phyloP scores from a whole-genome alignment of 2,888 invertebrate species.

The Limnephilus rhombicus region DNA sequence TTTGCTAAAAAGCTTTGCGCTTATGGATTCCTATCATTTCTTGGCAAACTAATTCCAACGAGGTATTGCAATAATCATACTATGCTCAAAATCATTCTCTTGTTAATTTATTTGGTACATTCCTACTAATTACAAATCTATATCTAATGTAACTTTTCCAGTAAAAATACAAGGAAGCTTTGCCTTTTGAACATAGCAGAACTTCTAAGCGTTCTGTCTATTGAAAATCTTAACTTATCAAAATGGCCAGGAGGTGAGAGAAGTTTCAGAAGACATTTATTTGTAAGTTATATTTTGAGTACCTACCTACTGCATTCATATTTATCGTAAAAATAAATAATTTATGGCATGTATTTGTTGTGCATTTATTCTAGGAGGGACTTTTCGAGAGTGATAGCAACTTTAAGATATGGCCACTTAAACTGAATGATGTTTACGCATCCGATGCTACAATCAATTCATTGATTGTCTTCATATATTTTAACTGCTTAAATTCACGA shows the following conservation, averaged over 20 bases:
- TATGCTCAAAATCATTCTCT: neutral
- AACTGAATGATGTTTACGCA: slow-evolving; percentile 50
- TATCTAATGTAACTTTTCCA: slow-evolving; percentile 46
- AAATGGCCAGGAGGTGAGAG: slow-evolving; percentile 56
- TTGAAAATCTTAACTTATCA: slow-evolving; percentile 47
- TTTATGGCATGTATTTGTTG: neutral
- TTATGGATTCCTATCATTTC: slow-evolving; percentile 53
- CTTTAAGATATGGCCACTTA: slow-evolving; percentile 54
- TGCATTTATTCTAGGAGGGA: slow-evolving; percentile 59
- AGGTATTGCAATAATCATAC: slow-evolving; percentile 41
- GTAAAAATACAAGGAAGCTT: slow-evolving; percentile 52
- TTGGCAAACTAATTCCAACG: slow-evolving; percentile 50
- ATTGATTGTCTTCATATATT: slow-evolving; percentile 61
- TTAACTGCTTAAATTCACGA: slow-evolving; percentile 56
- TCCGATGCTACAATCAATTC: slow-evolving; percentile 55
- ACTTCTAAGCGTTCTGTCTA: slow-evolving; percentile 55
- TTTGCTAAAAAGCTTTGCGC: slow-evolving; percentile 55
- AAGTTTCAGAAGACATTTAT: slow-evolving; percentile 56
- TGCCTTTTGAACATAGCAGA: slow-evolving; percentile 59
- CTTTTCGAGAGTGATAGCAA: slow-evolving; percentile 52
- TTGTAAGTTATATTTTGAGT: slow-evolving; percentile 52
- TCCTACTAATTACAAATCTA: neutral
- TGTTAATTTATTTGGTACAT: neutral
- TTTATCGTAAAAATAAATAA: neutral
- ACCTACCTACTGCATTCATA: slow-evolving; percentile 12